Conservation (phyloP, 2,113 vertebrate species). For the Ceratotherium simum region DNA sequence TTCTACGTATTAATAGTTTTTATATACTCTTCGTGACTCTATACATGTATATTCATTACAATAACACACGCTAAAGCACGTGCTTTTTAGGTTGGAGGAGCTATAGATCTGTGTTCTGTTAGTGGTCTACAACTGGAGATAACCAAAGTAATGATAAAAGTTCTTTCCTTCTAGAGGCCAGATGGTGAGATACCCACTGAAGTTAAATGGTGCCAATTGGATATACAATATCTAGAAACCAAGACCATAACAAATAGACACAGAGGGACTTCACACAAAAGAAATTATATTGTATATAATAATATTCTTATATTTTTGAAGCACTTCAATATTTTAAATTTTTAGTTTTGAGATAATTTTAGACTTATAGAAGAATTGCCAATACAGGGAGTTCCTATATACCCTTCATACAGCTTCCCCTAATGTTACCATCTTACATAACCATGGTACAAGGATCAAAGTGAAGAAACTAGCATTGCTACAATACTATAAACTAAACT, state of each 20-base stretch:
- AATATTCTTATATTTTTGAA: background rate
- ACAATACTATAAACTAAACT: background rate
- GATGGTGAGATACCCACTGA: background rate
- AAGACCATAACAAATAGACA: background rate
- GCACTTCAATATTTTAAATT: background rate
- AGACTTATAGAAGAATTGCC: background rate
- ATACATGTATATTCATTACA: background rate
- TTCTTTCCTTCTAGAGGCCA: background rate
- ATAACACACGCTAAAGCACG: background rate
- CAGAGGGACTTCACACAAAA: background rate
- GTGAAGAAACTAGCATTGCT: background rate
- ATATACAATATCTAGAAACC: background rate
- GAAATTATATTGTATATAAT: background rate
- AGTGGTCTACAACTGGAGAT: background rate
- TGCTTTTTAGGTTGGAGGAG: background rate
- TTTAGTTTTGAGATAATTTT: conserved; percentile 46
- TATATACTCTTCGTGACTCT: background rate
- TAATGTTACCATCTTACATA: background rate
- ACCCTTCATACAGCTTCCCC: background rate
- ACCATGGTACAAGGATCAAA: background rate
- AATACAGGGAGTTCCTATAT: background rate
- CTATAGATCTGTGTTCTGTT: background rate
- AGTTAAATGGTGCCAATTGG: background rate
- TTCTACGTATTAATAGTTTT: background rate
- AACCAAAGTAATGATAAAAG: background rate